Base-by-base conservation (phyloP, 2,888 invertebrate species). In the Troides oblongomaculatus region DNA sequence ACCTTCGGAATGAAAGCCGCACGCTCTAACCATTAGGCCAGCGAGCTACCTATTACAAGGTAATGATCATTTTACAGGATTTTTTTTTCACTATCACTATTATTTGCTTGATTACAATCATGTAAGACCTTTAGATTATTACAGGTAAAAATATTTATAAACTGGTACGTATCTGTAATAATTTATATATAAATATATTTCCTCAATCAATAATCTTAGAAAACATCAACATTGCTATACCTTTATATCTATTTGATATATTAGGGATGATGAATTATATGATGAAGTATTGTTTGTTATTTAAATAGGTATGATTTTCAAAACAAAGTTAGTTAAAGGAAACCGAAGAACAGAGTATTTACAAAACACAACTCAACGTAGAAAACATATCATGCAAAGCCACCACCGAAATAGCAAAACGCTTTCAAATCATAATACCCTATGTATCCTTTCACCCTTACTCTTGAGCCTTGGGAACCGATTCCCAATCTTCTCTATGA, bases 401-500 rank as follows among this genome's bases (percentile, higher is more conserved):
- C 58, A 62, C 62, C 73, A 68, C 68, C 67, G 64, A 65, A 60
- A 61, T 12, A 62, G 61, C 69, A 68, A 62, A 64, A 39, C 59
- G 60, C 64, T 69, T 36, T 66, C 36, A 69, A 69, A 66, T 69
- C 62, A 66, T 66, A 75, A 79, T 94, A 95, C 95, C 95, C 94
- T 93, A 74, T 95, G 94, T 62, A 95, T 88, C 79, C 88, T 92
- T 75, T 94, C 94, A 61, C 94, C 91, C 73, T 92, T 90, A 73
- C 93, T 93, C 80, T 89, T 94, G 71, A 94, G 81, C 61, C 80
- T 83, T 3, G 92, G 92, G 66, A 93, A 90, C 1, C 84, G 82
- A 74, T 89, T 91, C 70, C 93, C 93, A 70, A 93, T 84, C 77
- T 83, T 93, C 80, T 93, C 94, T 68, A 94, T 86, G 66, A 94